A percentile compares a stretch with the other conserved stretches of the same genome.
Evolutionary conservation across 2,797 vertebrate genomes (phyloP).

Genomic region (Poeciliopsis gracilis): DNA sequence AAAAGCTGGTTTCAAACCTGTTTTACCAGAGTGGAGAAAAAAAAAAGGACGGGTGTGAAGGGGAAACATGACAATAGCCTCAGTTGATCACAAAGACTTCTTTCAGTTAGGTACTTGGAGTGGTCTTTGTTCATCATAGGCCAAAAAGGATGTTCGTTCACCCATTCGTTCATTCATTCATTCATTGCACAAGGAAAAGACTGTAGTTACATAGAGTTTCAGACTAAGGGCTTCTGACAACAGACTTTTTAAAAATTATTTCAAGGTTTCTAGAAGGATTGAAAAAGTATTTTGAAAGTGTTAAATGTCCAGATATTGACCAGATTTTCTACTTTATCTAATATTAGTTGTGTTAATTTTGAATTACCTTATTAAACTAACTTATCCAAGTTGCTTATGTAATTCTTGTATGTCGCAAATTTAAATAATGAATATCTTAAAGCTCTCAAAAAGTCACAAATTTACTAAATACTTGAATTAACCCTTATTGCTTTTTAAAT

Average conservation of each 20-base stretch:
- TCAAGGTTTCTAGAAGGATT: background rate
- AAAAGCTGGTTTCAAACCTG: conserved; percentile 31
- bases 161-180: background rate
- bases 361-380: background rate
- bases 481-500: background rate
- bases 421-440: background rate
- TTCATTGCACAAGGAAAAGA: too few species aligned
- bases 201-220: background rate
- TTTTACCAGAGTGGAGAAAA: conserved; percentile 16
- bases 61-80: conserved; percentile 7
- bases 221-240: background rate
- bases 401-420: background rate
- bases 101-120: conserved; percentile 1
- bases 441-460: background rate
- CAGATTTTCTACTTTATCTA: background rate
- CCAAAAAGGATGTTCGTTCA: background rate
- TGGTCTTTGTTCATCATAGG: background rate
- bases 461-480: background rate
- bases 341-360: background rate
- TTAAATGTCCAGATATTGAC: background rate
- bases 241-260: background rate
- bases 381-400: background rate
- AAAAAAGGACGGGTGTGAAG: conserved; percentile 24
- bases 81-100: conserved; percentile 3
- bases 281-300: background rate